These are phyloP conservation scores for Arge pagana DNA, from an alignment of 2,888 invertebrate species.

Conservation along the genomic window DNA sequence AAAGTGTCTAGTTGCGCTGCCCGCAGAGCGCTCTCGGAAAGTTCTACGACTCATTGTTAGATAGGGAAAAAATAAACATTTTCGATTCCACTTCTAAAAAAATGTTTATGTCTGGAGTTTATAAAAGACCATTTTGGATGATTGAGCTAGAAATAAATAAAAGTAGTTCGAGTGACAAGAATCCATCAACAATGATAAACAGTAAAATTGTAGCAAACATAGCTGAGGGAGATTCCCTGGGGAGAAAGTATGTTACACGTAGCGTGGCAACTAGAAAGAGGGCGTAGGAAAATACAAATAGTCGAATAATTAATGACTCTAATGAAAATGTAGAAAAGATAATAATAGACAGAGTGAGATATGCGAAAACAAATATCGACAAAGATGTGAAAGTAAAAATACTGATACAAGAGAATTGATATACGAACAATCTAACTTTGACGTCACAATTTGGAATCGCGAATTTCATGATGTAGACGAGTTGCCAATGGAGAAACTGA, in stretches of 20 bases:
- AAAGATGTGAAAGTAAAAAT: no score
- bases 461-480: conserved; percentile 25
- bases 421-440: conserved; percentile 24
- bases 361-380: no score
- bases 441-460: conserved; percentile 24
- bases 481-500: conserved; percentile 1
- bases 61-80: not conserved
- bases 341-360: no score
- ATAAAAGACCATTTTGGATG: not conserved
- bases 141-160: not conserved
- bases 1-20: no score
- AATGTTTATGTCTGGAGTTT: not conserved
- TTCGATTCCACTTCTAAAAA: not conserved
- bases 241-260: not conserved
- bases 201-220: not conserved
- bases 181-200: no score
- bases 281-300: no score
- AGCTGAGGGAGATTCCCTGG: not conserved
- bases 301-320: no score
- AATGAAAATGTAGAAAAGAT: no score
- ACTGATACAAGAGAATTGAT: not conserved
- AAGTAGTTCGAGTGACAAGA: not conserved
- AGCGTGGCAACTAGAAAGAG: not conserved
- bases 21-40: no score
- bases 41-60: no score